phyloP scores from a whole-genome alignment of 1,140 invertebrate genomes.

The Drosophila lini region DNA sequence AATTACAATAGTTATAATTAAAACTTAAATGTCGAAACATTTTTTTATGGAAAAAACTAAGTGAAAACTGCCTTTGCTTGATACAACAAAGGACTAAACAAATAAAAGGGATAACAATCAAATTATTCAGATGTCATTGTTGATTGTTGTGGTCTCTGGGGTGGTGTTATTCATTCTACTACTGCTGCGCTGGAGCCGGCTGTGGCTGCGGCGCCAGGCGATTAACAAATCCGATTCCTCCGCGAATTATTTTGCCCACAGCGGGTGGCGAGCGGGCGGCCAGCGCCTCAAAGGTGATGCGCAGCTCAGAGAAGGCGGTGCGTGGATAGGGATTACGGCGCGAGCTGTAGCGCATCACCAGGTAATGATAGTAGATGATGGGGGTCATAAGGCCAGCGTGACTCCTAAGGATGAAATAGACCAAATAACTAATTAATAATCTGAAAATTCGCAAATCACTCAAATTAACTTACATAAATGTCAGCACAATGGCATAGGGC shows the following conservation, averaged over 20 bases:
- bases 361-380: conserved; percentile 97
- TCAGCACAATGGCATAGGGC: conserved; percentile 89
- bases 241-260: conserved; percentile 85
- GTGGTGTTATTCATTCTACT: neutral
- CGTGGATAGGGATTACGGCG: conserved; percentile 97
- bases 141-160: conserved; percentile 25
- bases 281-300: conserved; percentile 87
- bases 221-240: conserved; percentile 86
- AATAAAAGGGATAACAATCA: conserved; percentile 35
- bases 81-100: conserved; percentile 22
- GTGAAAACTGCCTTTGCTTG: conserved; percentile 1
- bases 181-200: conserved; percentile 61
- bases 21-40: conserved; percentile 30
- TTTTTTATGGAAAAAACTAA: neutral
- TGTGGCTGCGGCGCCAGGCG: conserved; percentile 87
- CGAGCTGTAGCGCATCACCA: conserved; percentile 94
- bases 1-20: conserved; percentile 31
- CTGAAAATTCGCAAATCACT: neutral
- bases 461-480: conserved; percentile 1
- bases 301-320: conserved; percentile 93
- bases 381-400: conserved; percentile 93
- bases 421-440: neutral
- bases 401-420: conserved; percentile 86
- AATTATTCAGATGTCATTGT: conserved; percentile 45
- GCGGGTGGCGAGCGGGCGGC: conserved; percentile 88